Conservation (phyloP, 2,797 vertebrate species). For the Eupleurogrammus muticus region DNA sequence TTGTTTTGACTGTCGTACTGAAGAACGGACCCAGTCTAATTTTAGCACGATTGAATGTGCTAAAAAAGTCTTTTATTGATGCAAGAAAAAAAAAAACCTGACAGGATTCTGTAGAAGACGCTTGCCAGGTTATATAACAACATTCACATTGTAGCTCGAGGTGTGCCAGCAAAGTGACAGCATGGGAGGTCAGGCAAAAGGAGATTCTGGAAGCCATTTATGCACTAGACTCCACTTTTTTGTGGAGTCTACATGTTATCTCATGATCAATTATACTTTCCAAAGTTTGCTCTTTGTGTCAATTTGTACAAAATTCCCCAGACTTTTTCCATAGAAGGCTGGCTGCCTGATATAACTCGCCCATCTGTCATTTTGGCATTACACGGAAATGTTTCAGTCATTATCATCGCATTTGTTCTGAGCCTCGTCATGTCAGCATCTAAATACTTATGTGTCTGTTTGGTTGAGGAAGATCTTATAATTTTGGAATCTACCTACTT, state of each 20-base stretch:
- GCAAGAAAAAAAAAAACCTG: neutral
- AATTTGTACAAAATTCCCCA: no score
- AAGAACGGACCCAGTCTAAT: neutral
- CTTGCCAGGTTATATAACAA: slow-evolving; percentile 5
- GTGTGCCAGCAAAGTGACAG: slow-evolving; percentile 17
- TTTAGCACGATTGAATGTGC: neutral
- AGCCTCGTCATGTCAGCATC: neutral
- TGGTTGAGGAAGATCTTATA: neutral
- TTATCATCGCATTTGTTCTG: neutral
- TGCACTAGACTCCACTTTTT: neutral
- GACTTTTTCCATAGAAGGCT: no score
- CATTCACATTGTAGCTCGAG: neutral
- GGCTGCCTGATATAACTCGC: neutral
- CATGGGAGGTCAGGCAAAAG: slow-evolving; percentile 16
- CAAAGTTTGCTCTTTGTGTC: no score
- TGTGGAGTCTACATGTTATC: no score
- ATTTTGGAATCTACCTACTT: neutral
- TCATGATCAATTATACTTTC: no score
- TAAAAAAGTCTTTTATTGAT: neutral
- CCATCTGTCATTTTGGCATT: no score
- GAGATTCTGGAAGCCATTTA: slow-evolving; percentile 1
- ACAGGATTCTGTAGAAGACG: neutral
- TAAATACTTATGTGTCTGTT: neutral
- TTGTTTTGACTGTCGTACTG: neutral
- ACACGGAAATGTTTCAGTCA: no score